Percentiles rank a stretch among this genome's conserved stretches.
Conservation (phyloP, 2,888 invertebrate species). For the Coremacera marginata region DNA sequence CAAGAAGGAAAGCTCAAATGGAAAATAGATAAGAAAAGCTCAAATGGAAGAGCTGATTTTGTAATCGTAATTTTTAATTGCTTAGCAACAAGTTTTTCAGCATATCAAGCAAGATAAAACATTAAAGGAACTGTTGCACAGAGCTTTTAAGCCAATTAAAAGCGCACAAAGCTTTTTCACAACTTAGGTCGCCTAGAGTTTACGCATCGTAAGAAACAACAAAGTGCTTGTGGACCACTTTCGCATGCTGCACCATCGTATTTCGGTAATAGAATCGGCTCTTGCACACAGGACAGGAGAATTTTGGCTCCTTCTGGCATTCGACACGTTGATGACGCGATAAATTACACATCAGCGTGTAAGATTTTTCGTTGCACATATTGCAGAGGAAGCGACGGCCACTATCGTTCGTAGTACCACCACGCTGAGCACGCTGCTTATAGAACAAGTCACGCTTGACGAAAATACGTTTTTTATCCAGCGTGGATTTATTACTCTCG, state of each 20-base stretch:
- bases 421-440: background rate
- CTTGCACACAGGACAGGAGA: conserved; percentile 67
- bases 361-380: conserved; percentile 48
- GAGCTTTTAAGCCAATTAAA: background rate
- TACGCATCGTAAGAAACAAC: background rate
- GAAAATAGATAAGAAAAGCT: too few species aligned
- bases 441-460: conserved; percentile 30
- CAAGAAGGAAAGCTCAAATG: too few species aligned
- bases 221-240: conserved; percentile 33
- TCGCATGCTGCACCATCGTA: conserved; percentile 49
- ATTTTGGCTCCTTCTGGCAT: conserved; percentile 70
- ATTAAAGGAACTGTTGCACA: background rate
- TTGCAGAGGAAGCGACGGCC: conserved; percentile 17
- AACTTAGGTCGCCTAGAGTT: background rate
- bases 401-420: background rate
- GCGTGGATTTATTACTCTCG: background rate
- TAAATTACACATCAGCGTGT: conserved; percentile 65
- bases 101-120: background rate
- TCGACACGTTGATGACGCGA: conserved; percentile 70
- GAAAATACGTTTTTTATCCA: conserved; percentile 1
- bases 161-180: background rate
- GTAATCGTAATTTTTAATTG: too few species aligned
- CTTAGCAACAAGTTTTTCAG: too few species aligned
- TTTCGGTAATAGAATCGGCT: conserved; percentile 58
- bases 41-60: too few species aligned